A percentile compares a stretch with the other conserved stretches of the same genome.
Evolutionary conservation across 2,113 vertebrate species (phyloP).

Genomic region (Balaeniceps rex): DNA sequence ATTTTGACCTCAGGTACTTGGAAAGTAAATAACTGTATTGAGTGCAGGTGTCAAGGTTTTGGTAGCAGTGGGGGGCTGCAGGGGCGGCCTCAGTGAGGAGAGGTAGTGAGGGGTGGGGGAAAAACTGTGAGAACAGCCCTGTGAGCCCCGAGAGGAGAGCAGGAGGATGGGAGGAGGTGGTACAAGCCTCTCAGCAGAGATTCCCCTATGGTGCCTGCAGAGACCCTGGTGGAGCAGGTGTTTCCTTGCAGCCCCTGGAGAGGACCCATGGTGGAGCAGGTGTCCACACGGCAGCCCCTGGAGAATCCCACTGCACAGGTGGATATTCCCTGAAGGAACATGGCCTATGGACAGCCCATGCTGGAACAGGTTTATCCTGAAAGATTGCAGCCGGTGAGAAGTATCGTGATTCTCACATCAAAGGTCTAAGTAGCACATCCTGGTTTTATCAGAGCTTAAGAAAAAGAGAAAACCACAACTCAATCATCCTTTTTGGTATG

Average conservation of each 20-base stretch:
- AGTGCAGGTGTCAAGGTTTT: neutral
- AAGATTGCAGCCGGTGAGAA: neutral
- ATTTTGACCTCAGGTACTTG: neutral
- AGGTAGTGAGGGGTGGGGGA: neutral
- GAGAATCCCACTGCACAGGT: neutral
- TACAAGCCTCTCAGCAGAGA: accelerated
- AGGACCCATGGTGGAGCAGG: neutral
- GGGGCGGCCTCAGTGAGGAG: neutral
- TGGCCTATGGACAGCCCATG: accelerated
- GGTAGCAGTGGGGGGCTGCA: accelerated
- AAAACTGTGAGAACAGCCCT: neutral
- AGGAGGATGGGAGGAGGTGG: neutral
- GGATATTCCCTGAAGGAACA: neutral
- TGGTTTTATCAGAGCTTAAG: neutral
- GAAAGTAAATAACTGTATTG: neutral
- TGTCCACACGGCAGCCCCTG: neutral
- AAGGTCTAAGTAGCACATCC: neutral
- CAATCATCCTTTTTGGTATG: neutral
- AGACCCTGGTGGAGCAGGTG: neutral
- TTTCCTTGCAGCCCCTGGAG: neutral
- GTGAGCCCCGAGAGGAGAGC: accelerated
- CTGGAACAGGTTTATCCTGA: neutral
- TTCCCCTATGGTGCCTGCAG: accelerated
- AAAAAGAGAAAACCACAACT: neutral
- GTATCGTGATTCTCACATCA: neutral